Base-by-base conservation (phyloP, 2,888 invertebrate genomes). In the Noctua janthina region DNA sequence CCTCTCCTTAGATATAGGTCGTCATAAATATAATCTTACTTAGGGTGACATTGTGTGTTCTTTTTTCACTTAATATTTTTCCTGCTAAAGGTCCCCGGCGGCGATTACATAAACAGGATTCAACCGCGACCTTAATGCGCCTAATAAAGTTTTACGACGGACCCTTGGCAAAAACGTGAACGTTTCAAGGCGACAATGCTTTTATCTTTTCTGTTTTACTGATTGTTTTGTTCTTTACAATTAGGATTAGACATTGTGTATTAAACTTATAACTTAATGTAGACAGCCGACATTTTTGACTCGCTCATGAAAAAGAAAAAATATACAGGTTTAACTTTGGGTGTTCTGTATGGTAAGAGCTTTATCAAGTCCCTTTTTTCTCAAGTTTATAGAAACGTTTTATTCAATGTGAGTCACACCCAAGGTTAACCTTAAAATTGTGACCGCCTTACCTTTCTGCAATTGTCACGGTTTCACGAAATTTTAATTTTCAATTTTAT, bases 51-150 rank as follows among this genome's bases (percentile, higher is more conserved):
- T 94, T 94, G 94, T 95, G 94, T 95, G 94, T 95, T 94, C 94
- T 94, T 95, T 96, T 96, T 96, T 96, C 96, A 96, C 96, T 96
- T 96, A 96, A 96, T 96, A 96, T 96, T 96, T 96, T 96, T 94
- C 94, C 93, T 94, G 94, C 91, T 95, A 95, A 95, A 96, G 96
- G 96, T 96, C 95, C 95, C 96, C 93, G 93, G 93, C 94, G 96
- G 95, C 96, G 96, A 96, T 97, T 97, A 97, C 96, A 96, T 96
- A 96, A 96, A 96, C 96, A 96, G 96, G 96, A 96, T 96, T 96
- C 96, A 96, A 96, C 96, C 96, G 95, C 96, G 96, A 96, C 96
- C 96, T 96, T 96, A 96, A 96, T 96, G 96, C 95, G 95, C 93
- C 96, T 96, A 96, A 96, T 96, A 96, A 96, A 96, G 96, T 96